These are phyloP conservation scores for Ceratoteleas bidentatus DNA, from an alignment of 1,140 invertebrate genomes.

Conservation along the genomic window DNA sequence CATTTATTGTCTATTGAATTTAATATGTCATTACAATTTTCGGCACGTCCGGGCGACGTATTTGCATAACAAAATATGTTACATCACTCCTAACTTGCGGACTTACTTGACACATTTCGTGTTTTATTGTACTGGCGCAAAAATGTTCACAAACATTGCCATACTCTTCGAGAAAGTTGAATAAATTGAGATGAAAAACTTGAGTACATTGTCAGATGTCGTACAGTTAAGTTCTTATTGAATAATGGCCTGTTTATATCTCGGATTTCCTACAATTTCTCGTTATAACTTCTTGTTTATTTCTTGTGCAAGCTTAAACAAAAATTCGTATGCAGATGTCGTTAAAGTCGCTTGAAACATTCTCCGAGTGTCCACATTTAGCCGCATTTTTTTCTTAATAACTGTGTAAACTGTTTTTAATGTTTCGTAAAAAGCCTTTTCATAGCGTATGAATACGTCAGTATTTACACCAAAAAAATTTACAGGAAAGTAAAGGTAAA, in stretches of 20 bases:
- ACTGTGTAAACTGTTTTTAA: too few relatives aligned
- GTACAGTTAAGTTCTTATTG: not conserved
- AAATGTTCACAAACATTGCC: conserved; percentile 14
- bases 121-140: conserved; percentile 8
- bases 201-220: not conserved
- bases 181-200: conserved; percentile 6
- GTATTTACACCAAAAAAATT: too few relatives aligned
- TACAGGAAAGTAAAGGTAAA: too few relatives aligned
- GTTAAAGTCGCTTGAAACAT: not conserved
- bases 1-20: too few relatives aligned
- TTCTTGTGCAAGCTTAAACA: not conserved
- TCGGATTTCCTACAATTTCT: not conserved
- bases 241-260: not conserved
- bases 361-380: not conserved
- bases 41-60: too few relatives aligned
- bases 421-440: too few relatives aligned
- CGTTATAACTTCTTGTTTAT: not conserved
- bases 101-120: conserved; percentile 13
- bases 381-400: conserved; percentile 15
- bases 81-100: not conserved
- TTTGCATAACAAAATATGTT: not conserved
- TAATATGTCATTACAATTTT: too few relatives aligned
- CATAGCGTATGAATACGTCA: too few relatives aligned
- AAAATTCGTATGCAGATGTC: not conserved
- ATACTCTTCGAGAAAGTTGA: not conserved